phyloP scores from a whole-genome alignment of 1,140 invertebrate species.

The Rhagoletis pomonella region DNA sequence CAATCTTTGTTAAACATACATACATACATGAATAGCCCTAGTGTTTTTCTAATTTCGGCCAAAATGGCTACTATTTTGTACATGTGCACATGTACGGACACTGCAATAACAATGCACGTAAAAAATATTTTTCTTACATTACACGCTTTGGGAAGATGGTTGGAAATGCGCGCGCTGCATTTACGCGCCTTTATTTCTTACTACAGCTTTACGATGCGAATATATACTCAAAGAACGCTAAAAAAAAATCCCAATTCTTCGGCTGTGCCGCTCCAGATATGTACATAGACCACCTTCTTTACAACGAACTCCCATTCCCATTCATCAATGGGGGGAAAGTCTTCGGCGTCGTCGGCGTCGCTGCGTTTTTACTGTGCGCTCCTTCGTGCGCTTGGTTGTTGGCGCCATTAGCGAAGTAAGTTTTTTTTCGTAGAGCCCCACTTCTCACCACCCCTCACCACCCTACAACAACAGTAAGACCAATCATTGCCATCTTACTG shows the following conservation, averaged over 20 bases:
- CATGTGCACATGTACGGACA: too few species aligned
- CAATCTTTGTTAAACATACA: too few species aligned
- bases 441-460: neutral
- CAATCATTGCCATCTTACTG: neutral
- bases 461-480: neutral
- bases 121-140: neutral
- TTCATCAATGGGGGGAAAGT: neutral
- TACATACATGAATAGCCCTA: too few species aligned
- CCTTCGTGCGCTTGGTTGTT: constrained; percentile 44
- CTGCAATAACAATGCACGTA: too few species aligned
- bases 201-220: neutral
- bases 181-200: constrained; percentile 32
- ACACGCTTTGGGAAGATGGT: neutral
- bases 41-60: too few species aligned
- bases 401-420: neutral
- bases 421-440: neutral
- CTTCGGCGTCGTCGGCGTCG: neutral
- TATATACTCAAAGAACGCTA: neutral
- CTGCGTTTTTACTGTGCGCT: neutral
- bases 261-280: neutral
- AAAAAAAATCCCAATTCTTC: too few species aligned
- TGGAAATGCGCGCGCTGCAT: neutral
- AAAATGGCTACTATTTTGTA: too few species aligned
- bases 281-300: neutral
- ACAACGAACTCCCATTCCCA: neutral